These are phyloP conservation scores for Sarcophaga rosellei DNA, from an alignment of 2,888 invertebrate species.

Conservation along the genomic window DNA sequence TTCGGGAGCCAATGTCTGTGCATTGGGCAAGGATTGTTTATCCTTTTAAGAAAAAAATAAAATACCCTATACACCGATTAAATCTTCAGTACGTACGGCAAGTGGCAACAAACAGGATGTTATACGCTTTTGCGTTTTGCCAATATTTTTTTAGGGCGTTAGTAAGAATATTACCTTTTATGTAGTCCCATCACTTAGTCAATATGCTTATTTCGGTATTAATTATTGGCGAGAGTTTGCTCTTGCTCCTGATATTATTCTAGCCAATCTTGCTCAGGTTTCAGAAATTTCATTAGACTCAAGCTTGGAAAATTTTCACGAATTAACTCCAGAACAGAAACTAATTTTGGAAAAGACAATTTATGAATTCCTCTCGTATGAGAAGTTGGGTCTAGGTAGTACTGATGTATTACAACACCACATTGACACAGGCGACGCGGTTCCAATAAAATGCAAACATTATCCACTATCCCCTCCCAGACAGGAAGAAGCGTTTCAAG, in stretches of 20 bases:
- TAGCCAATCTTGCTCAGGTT: neutral
- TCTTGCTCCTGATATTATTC: slow-evolving; percentile 11
- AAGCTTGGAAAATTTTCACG: slow-evolving; percentile 12
- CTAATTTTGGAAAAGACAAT: slow-evolving; percentile 2
- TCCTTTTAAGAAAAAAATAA: too few species aligned
- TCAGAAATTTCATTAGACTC: too few species aligned
- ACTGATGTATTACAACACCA: slow-evolving; percentile 1
- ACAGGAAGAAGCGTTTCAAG: slow-evolving; percentile 43
- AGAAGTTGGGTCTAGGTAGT: slow-evolving; percentile 24
- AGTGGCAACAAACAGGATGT: slow-evolving; percentile 8
- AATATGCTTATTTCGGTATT: slow-evolving; percentile 18
- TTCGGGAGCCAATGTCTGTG: slow-evolving; percentile 21
- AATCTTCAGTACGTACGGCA: too few species aligned
- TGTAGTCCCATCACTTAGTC: slow-evolving; percentile 10
- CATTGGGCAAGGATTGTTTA: slow-evolving; percentile 1
- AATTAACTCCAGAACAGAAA: slow-evolving; percentile 1
- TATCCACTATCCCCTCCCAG: slow-evolving; percentile 57
- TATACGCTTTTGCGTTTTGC: slow-evolving; percentile 22
- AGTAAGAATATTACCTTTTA: slow-evolving; percentile 12
- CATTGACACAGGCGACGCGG: neutral
- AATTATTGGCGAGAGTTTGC: slow-evolving; percentile 42
- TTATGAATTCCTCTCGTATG: slow-evolving; percentile 22
- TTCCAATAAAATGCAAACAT: slow-evolving; percentile 18
- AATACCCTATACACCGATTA: too few species aligned
- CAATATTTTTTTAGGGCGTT: slow-evolving; percentile 7